Conservation (phyloP, 2,797 vertebrate species). For the Coilia nasus region DNA sequence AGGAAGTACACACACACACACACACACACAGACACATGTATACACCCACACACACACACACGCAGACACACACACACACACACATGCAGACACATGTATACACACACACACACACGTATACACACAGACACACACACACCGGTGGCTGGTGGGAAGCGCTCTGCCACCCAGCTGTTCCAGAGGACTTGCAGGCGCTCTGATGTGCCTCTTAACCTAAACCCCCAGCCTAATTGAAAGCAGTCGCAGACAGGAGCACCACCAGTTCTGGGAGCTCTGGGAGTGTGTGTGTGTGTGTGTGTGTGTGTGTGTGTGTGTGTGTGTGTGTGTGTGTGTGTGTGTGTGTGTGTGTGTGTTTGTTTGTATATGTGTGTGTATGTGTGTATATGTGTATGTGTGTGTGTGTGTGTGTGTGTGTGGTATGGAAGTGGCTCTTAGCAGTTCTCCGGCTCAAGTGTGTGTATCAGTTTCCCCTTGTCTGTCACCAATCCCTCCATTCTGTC, state of each 20-base stretch:
- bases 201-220: constrained; percentile 31
- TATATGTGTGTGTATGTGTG: neutral
- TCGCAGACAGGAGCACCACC: neutral
- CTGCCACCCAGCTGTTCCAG: constrained; percentile 63
- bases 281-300: neutral
- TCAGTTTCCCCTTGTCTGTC: neutral
- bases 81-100: no score
- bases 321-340: constrained; percentile 1
- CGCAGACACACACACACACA: no score
- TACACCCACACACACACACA: no score
- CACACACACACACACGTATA: no score
- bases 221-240: constrained; percentile 63
- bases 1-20: no score
- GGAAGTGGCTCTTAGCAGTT: neutral
- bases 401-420: no score
- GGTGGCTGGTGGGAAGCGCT: constrained; percentile 37
- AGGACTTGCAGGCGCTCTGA: constrained; percentile 57
- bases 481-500: neutral
- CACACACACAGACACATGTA: no score
- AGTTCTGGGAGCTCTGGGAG: no score
- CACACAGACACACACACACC: no score
- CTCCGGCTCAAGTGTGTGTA: neutral
- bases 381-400: neutral
- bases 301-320: neutral
- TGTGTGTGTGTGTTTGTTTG: neutral